A percentile compares a stretch with the other conserved stretches of the same genome.
Conservation (phyloP, 2,797 vertebrate genomes). For the Enteromius radiatus region DNA sequence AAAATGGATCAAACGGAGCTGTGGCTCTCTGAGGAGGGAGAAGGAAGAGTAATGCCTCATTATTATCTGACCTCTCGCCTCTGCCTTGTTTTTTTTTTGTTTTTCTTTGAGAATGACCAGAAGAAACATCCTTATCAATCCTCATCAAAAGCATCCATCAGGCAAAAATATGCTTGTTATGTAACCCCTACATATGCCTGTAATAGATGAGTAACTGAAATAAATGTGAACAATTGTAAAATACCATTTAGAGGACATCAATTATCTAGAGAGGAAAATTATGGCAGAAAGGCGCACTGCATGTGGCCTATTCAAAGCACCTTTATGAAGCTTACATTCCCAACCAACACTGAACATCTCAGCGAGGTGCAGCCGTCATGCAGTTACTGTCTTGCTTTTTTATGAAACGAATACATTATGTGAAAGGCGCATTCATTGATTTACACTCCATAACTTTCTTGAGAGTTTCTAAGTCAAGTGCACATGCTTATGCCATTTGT, state of each 20-base stretch:
- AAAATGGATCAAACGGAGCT: slow-evolving; percentile 7
- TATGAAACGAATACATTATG: slow-evolving; percentile 19
- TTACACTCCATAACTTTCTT: neutral
- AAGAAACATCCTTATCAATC: slow-evolving; percentile 19
- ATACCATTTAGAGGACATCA: slow-evolving; percentile 32
- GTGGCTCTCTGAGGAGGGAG: neutral
- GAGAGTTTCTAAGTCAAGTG: slow-evolving; percentile 9
- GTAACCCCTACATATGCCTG: slow-evolving; percentile 1
- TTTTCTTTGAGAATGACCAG: neutral
- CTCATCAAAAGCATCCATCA: slow-evolving; percentile 8
- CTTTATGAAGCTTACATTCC: slow-evolving; percentile 43
- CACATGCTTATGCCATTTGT: slow-evolving; percentile 14
- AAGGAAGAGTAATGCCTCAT: slow-evolving; percentile 26
- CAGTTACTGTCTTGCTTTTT: slow-evolving; percentile 20
- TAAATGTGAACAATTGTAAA: slow-evolving; percentile 40
- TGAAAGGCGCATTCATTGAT: slow-evolving; percentile 42
- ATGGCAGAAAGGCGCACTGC: slow-evolving; percentile 20
- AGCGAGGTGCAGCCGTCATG: slow-evolving; percentile 42
- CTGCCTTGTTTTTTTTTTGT: neutral
- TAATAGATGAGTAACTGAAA: slow-evolving; percentile 36
- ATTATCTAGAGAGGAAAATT: slow-evolving; percentile 42
- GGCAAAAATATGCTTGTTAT: slow-evolving; percentile 24
- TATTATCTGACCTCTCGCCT: slow-evolving; percentile 14
- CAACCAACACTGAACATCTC: slow-evolving; percentile 40
- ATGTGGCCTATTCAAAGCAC: slow-evolving; percentile 26